These are phyloP conservation scores for Sebastes melanostomus DNA, from an alignment of 2,797 vertebrate genomes.

Conservation along the genomic window DNA sequence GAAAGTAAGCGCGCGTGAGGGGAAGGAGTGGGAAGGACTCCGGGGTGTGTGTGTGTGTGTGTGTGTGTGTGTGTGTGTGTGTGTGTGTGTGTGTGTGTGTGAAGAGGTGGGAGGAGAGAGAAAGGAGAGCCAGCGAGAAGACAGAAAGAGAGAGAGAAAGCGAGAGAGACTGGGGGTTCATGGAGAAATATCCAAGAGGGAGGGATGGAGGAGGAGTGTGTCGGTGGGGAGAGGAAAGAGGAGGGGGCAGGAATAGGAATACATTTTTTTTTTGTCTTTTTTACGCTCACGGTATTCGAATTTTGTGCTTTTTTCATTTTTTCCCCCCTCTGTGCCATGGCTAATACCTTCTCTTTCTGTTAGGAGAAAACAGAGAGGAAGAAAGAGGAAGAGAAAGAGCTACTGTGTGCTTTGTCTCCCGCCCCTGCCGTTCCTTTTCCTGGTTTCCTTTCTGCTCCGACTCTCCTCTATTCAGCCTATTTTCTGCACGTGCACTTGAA, in stretches of 20 bases:
- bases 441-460: slow-evolving; percentile 74
- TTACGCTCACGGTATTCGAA: slow-evolving; percentile 51
- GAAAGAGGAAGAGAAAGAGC: slow-evolving; percentile 51
- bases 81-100: slow-evolving; percentile 13
- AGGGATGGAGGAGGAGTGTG: slow-evolving; percentile 82
- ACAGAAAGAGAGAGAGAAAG: slow-evolving; percentile 48
- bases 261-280: slow-evolving; percentile 59
- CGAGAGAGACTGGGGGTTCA: slow-evolving; percentile 66
- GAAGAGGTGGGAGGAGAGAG: slow-evolving; percentile 82
- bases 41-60: slow-evolving; percentile 70
- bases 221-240: slow-evolving; percentile 68
- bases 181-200: slow-evolving; percentile 76
- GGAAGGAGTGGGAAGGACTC: slow-evolving; percentile 77
- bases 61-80: slow-evolving; percentile 60
- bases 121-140: slow-evolving; percentile 60
- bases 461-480: slow-evolving; percentile 78
- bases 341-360: slow-evolving; percentile 60
- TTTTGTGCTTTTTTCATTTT: slow-evolving; percentile 60
- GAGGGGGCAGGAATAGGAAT: slow-evolving; percentile 74
- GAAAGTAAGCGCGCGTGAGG: slow-evolving; percentile 73
- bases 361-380: slow-evolving; percentile 38
- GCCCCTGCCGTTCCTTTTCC: slow-evolving; percentile 70
- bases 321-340: slow-evolving; percentile 48
- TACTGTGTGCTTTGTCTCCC: slow-evolving; percentile 62
- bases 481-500: slow-evolving; percentile 86